These are phyloP conservation scores for Atrina japonica DNA, from an alignment of 2,888 invertebrate species.

Conservation along the genomic window DNA sequence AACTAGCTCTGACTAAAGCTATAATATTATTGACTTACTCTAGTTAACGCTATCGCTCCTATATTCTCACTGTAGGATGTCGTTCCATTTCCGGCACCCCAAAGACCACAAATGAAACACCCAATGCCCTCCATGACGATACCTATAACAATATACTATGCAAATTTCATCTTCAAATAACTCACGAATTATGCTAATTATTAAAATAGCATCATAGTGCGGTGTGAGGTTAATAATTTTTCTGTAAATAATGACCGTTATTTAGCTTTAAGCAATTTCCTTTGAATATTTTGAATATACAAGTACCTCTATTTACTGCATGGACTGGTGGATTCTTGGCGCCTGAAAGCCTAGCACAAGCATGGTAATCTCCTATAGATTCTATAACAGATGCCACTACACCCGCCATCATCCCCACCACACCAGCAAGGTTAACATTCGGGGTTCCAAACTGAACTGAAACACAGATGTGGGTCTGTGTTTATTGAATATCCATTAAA, in stretches of 20 bases:
- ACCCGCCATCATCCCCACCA: constrained; percentile 71
- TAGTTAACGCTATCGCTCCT: constrained; percentile 92
- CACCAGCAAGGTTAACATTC: constrained; percentile 61
- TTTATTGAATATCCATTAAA: neutral
- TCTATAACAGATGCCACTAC: constrained; percentile 74
- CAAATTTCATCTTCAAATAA: too few relatives aligned
- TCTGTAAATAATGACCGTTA: too few relatives aligned
- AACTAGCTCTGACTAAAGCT: too few relatives aligned
- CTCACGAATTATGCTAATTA: too few relatives aligned
- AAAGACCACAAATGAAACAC: constrained; percentile 90
- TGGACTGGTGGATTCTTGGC: constrained; percentile 92
- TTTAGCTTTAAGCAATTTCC: too few relatives aligned
- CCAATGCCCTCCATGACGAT: constrained; percentile 89
- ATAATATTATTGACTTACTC: constrained; percentile 83
- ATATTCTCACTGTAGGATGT: constrained; percentile 95
- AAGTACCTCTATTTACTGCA: constrained; percentile 92
- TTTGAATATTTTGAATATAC: too few relatives aligned
- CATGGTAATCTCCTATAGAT: constrained; percentile 91
- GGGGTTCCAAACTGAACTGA: constrained; percentile 82
- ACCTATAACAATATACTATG: constrained; percentile 50
- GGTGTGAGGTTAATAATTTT: too few relatives aligned
- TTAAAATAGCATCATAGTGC: too few relatives aligned
- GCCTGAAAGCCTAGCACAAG: constrained; percentile 87
- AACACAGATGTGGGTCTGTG: too few relatives aligned
- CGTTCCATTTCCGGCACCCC: constrained; percentile 92